Conservation (phyloP, 2,888 invertebrate genomes). For the Frankliniella fusca region DNA sequence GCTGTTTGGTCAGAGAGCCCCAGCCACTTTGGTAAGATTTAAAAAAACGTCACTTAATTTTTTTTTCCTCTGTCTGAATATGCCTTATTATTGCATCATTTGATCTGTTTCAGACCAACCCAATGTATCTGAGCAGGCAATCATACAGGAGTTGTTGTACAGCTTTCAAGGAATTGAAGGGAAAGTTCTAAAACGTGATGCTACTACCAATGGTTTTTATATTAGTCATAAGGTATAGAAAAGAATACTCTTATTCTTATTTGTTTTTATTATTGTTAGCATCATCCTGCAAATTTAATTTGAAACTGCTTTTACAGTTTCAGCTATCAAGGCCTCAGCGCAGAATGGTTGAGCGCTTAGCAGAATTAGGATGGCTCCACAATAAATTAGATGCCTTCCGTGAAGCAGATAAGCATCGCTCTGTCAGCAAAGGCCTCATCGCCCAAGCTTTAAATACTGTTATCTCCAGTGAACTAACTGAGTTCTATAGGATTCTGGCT, state of each 20-base stretch:
- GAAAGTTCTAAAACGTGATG: constrained; percentile 64
- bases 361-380: constrained; percentile 82
- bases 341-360: constrained; percentile 65
- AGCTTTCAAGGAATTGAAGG: constrained; percentile 87
- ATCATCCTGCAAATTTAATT: background rate
- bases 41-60: background rate
- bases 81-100: background rate
- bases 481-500: constrained; percentile 85
- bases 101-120: constrained; percentile 30
- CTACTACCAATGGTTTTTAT: constrained; percentile 37
- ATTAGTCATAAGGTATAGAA: constrained; percentile 29
- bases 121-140: constrained; percentile 49
- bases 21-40: background rate
- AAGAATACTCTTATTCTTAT: constrained; percentile 11
- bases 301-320: constrained; percentile 38
- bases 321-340: constrained; percentile 52
- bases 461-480: constrained; percentile 76
- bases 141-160: constrained; percentile 75
- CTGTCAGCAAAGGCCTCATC: constrained; percentile 81
- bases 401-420: constrained; percentile 64
- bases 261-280: background rate
- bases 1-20: background rate
- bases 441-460: constrained; percentile 51
- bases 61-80: background rate
- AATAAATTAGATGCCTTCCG: constrained; percentile 76